Conservation (phyloP, 2,797 vertebrate genomes). For the Chaetophractus vellerosus region DNA sequence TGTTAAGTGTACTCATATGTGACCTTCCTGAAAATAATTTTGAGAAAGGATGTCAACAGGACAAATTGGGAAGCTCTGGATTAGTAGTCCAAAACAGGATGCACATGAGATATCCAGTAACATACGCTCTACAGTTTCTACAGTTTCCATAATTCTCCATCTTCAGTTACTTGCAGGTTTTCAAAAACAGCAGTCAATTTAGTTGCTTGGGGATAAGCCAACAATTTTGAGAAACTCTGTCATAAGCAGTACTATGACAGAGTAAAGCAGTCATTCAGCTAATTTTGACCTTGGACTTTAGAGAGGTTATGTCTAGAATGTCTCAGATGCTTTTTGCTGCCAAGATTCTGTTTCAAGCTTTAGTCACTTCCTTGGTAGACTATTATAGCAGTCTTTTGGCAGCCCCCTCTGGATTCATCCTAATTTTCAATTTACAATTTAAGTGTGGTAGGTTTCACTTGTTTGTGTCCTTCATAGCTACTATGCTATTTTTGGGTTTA, state of each 20-base stretch:
- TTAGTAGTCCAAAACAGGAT: not conserved
- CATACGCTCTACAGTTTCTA: not conserved
- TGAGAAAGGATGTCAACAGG: constrained; percentile 34
- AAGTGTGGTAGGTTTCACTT: not conserved
- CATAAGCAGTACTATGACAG: not conserved
- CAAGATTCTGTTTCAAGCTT: constrained; percentile 20
- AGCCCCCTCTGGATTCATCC: constrained; percentile 24
- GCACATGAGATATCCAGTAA: not conserved
- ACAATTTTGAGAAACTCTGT: constrained; percentile 51
- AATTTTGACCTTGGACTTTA: constrained; percentile 49
- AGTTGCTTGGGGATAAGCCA: constrained; percentile 15
- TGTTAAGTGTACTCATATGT: not conserved
- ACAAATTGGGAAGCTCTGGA: constrained; percentile 33
- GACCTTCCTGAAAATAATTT: constrained; percentile 59
- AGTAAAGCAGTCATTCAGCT: not conserved
- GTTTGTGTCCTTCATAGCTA: constrained; percentile 37
- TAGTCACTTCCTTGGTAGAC: constrained; percentile 24
- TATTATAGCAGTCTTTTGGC: constrained; percentile 45
- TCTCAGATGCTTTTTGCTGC: not conserved
- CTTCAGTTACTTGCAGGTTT: not conserved
- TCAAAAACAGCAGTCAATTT: not conserved
- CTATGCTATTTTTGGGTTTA: constrained; percentile 17
- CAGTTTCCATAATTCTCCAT: constrained; percentile 12
- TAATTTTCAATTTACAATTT: constrained; percentile 56
- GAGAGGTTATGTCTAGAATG: constrained; percentile 55